Base-by-base conservation (phyloP, 1,140 invertebrate genomes). In the Limonius californicus region DNA sequence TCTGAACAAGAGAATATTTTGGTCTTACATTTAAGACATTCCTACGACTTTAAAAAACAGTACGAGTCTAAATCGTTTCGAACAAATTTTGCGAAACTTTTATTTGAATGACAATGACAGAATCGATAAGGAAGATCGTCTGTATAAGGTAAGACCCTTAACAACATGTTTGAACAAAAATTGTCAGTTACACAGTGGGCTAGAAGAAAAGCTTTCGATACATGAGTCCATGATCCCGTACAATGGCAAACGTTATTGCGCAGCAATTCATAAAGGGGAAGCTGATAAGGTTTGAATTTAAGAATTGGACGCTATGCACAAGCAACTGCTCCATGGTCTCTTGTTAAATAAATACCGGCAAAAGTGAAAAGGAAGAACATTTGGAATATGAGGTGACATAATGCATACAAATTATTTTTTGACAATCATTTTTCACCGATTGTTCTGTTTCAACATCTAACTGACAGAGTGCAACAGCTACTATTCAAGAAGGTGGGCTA, bases 191-290 rank as follows among this genome's bases (percentile, higher is more conserved):
- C 35, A 64, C 47, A 42, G 55, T 1, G 58, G 62, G 4, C 20
- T 67, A 23, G 54, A 67, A 12, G 35, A 39, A 39, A 39, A 39
- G 2, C n/a, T 39, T 7, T 39, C 35, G 2, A 39, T 39, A 16
- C 53, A 59, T 8, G 20, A 59, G 43, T 19, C 53, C 12, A 39
- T 11, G 7, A 59, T 66, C 4, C 56, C 47, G 14, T 66, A 68
- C 50, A 68, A 69, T 21, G 63, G 66, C 1, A 62, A 63, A 59
- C 65, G 64, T 39, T 68, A 64, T n/a, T 23, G 61, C 61, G 7
- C 68, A 70, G 56, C 61, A 67, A 59, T 70, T 35, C 43, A 70
- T 68, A 8, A 50, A 53, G 32, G 54, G 54, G 11, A 68, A 70
- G 45, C 64, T 64, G 2, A 67, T 68, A 21, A 39, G 62, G 9